Percentiles rank a stretch among this genome's conserved stretches.
phyloP scores from a whole-genome alignment of 2,797 vertebrate species.

The Carduelis carduelis region DNA sequence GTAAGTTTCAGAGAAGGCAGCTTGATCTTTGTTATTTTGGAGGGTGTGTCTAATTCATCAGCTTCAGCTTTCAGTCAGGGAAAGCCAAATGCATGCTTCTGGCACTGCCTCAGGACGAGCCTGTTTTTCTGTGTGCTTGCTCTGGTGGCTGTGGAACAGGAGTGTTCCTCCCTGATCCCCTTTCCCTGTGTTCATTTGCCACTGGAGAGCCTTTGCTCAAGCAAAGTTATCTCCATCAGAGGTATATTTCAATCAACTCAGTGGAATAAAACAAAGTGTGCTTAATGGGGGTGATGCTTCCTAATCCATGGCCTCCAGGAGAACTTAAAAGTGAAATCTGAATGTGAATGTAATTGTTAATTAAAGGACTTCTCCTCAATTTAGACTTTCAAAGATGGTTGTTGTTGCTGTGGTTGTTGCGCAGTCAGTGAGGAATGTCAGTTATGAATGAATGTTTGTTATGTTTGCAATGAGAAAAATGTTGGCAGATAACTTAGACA shows the following conservation, averaged over 20 bases:
- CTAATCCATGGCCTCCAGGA: slow-evolving; percentile 54
- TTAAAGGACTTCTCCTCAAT: slow-evolving; percentile 27
- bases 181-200: not conserved
- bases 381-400: not conserved
- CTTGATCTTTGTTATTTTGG: slow-evolving; percentile 48
- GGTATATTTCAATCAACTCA: not conserved
- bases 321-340: slow-evolving; percentile 68
- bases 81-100: not conserved
- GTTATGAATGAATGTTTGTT: not conserved
- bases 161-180: not conserved
- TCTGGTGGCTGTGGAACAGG: not conserved
- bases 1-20: not conserved
- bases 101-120: not conserved
- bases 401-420: not conserved
- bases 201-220: not conserved
- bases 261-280: not conserved
- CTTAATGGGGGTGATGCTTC: not conserved
- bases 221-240: not conserved
- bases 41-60: slow-evolving; percentile 63
- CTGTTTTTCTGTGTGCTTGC: not conserved
- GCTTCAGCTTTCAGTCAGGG: slow-evolving; percentile 41
- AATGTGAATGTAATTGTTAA: slow-evolving; percentile 69
- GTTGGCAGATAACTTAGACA: slow-evolving; percentile 1
- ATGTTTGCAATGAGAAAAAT: not conserved
- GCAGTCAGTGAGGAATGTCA: not conserved